phyloP scores from a whole-genome alignment of 2,888 invertebrate genomes.

The Cantharis nigra region DNA sequence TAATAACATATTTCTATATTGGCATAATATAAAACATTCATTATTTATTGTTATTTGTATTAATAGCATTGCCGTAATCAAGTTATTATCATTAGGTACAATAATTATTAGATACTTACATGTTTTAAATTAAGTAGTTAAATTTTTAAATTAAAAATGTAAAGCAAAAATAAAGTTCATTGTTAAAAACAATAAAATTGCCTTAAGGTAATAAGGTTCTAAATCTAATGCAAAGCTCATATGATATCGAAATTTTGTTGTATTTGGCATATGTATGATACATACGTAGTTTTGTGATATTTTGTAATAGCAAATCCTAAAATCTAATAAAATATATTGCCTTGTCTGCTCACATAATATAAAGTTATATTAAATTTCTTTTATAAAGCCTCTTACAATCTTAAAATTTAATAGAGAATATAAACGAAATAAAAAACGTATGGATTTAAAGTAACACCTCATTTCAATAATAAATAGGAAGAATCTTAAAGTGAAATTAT shows the following conservation, averaged over 20 bases:
- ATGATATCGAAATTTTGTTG: not conserved
- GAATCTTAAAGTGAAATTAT: not conserved
- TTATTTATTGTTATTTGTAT: no score
- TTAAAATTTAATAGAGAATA: conserved; percentile 2
- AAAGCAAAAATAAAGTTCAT: not conserved
- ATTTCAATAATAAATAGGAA: not conserved
- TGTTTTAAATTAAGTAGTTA: not conserved
- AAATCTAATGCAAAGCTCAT: not conserved
- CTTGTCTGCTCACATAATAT: not conserved
- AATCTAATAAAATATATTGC: not conserved
- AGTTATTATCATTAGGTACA: no score
- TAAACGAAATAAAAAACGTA: not conserved
- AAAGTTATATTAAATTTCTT: not conserved
- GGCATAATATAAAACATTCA: no score
- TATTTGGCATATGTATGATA: not conserved
- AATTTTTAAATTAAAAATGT: not conserved
- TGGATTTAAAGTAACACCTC: not conserved
- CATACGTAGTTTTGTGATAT: not conserved
- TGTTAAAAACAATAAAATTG: not conserved
- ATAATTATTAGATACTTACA: not conserved
- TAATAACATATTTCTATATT: no score
- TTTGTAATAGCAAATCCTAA: not conserved
- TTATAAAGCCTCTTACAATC: conserved; percentile 16
- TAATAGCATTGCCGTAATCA: no score
- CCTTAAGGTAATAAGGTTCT: not conserved